A percentile compares a stretch with the other conserved stretches of the same genome.
These are phyloP conservation scores for Malthinus seriepunctatus DNA, from an alignment of 2,888 invertebrate species.

Conservation along the genomic window DNA sequence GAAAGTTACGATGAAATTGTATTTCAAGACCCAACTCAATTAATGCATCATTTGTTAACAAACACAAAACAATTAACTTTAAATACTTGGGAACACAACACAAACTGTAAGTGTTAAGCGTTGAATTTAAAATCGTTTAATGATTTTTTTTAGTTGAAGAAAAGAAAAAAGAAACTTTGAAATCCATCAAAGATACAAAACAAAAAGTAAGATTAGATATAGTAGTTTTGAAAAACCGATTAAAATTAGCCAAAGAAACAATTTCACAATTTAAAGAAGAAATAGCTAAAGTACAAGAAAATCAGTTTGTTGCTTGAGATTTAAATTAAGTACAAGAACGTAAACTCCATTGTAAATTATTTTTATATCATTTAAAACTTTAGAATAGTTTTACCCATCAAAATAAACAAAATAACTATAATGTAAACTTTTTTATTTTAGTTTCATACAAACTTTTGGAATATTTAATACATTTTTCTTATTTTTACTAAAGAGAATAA, in stretches of 20 bases:
- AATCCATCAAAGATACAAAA: conserved; percentile 77
- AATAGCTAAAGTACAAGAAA: conserved; percentile 59
- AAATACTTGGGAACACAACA: conserved; percentile 81
- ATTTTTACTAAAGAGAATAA: not conserved
- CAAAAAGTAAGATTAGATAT: conserved; percentile 83
- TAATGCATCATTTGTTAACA: conserved; percentile 87
- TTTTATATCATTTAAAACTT: no score
- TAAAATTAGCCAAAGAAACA: conserved; percentile 84
- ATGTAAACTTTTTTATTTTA: no score
- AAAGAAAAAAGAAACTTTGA: conserved; percentile 79
- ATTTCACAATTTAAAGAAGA: conserved; percentile 82
- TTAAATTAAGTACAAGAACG: conserved; percentile 2
- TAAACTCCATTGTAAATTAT: no score
- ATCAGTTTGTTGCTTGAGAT: conserved; percentile 38
- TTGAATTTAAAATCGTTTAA: not conserved
- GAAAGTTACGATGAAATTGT: conserved; percentile 97
- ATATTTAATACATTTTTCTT: not conserved
- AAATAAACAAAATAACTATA: no score
- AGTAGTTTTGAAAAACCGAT: conserved; percentile 78
- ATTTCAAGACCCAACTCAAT: conserved; percentile 86
- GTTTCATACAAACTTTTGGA: not conserved
- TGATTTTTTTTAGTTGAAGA: conserved; percentile 75
- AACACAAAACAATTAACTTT: conserved; percentile 74
- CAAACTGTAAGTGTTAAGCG: conserved; percentile 71
- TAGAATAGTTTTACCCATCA: no score